Base-by-base conservation (phyloP, 2,797 vertebrate genomes). In the Vireo griseus region DNA sequence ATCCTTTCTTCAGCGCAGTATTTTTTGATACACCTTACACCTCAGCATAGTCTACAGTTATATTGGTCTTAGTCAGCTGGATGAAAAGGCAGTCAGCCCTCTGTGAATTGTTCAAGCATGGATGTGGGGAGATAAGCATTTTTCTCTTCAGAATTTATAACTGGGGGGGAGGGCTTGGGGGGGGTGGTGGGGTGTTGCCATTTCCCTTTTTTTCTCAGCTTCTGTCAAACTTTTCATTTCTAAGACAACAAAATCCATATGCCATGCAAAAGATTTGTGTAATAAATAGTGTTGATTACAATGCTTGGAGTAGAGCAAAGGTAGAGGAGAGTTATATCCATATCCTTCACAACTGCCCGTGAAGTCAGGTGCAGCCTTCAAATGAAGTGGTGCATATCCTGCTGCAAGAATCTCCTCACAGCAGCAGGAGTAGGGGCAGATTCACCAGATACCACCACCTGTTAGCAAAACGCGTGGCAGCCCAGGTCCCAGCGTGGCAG, bases 401-500 rank as follows among this genome's bases (percentile, higher is more conserved):
- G 51, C 54, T 54, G 12, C 37, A 40, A 73, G 50, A 35, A 33
- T 33, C 26, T 62, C 35, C 42, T 58, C 7, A 6, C 9, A 72
- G 39, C 37, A 33, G 35, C 35, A 73, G 50, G 39, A 54, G 12
- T 0, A 31, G 51, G 59, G 37, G 5, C 33, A 78, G 65, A 40
- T 52, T 86, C 54, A 57, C 7, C 57, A 72, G 66, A 42, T 10
- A 10, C 24, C 10, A 28, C 8, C 8, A 50, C 20, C 18, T n/a
- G 50, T 16, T 25, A 55, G 33, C 28, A 68, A n/a, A 31, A 19
- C 1, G 4, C 3, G 5, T 37, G 40, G 29, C 8, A 47, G 61
- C 29, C 59, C n/a, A 6, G 15, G 37, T 22, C 10, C 16, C 33
- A n/a, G 2, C 0, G 0, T 20, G 31, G 26, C 47, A 47, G 21